A percentile compares a stretch with the other conserved stretches of the same genome.
Conservation (phyloP, 2,888 invertebrate species). For the Amblyteles armatorius region DNA sequence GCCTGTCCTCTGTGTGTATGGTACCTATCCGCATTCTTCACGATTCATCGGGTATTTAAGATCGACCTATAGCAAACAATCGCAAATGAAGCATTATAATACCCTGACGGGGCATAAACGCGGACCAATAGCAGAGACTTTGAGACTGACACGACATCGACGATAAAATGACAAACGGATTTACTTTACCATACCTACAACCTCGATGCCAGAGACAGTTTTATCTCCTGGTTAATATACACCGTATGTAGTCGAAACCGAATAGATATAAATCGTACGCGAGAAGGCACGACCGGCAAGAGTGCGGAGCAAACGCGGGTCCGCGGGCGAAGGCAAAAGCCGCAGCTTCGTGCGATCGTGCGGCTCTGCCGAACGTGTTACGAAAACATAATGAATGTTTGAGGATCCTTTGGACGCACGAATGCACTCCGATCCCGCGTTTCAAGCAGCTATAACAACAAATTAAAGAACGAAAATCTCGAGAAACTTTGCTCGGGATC, state of each 20-base stretch:
- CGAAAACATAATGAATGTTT: slow-evolving; percentile 84
- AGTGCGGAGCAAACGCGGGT: slow-evolving; percentile 67
- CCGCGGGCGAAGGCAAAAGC: slow-evolving; percentile 44
- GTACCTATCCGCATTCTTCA: slow-evolving; percentile 61
- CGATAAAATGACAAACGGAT: slow-evolving; percentile 3
- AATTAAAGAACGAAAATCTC: slow-evolving; percentile 78
- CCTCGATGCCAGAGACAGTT: not conserved
- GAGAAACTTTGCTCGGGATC: slow-evolving; percentile 54
- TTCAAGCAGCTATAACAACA: slow-evolving; percentile 83
- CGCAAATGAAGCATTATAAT: slow-evolving; percentile 80
- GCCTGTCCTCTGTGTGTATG: slow-evolving; percentile 55
- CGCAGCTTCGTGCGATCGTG: slow-evolving; percentile 40
- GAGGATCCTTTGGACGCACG: slow-evolving; percentile 75
- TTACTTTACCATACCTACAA: not conserved
- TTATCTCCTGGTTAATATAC: slow-evolving; percentile 68
- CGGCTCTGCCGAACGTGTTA: slow-evolving; percentile 75
- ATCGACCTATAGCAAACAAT: slow-evolving; percentile 77
- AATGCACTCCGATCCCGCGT: slow-evolving; percentile 75
- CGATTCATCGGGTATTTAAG: slow-evolving; percentile 75
- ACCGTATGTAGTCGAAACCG: slow-evolving; percentile 56
- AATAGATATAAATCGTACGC: slow-evolving; percentile 29
- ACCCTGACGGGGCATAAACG: slow-evolving; percentile 60
- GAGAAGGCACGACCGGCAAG: slow-evolving; percentile 48
- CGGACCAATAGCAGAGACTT: slow-evolving; percentile 12
- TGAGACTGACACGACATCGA: not conserved